Evolutionary conservation across 1,140 invertebrate genomes (phyloP), one percentile per base, ranked within the genome.

Genomic region (Propsilocerus akamusi): DNA sequence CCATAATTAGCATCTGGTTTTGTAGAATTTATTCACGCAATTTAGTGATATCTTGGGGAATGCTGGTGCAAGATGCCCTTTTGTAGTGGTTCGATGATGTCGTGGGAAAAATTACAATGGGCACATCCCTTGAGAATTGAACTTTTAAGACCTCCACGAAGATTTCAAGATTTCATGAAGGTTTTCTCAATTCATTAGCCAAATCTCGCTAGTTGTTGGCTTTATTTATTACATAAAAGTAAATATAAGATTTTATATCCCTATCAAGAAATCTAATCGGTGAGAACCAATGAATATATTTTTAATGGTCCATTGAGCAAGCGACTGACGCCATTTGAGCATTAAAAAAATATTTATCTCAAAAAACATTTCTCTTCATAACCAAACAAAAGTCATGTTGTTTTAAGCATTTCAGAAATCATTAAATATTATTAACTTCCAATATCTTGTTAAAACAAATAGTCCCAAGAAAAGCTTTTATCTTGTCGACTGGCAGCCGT

Each of bases 371-470:
- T n/a, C 28, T n/a, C 20, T n/a, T 37, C 20, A 41, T 41, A 20
- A 17, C 17, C 8, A 20, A 20, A 41, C 6, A 41, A 20, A 41
- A 41, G 10, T 41, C 14, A 20, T 41, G 14, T 41, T 37, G 28
- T 37, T 41, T 41, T 41, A 41, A 17, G 22, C 34, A 41, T 41
- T 41, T 41, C 17, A n/a, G 14, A 41, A 41, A 41, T 41, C 34
- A 41, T 41, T 41, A 41, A 41, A 41, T 41, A 41, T 41, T 41
- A 41, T 41, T 41, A 41, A 41, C 34, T 41, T 41, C 22, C 17
- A 41, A 41, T 20, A 41, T 41, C 34, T 41, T 41, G 34, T 41
- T 41, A 41, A 41, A 41, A 41, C 34, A 41, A 41, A 41, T 41
- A 41, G 34, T n/a, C n/a, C n/a, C n/a, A n/a, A n/a, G n/a, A n/a